Percentiles rank a stretch among this genome's conserved stretches.
phyloP scores from a whole-genome alignment of 2,888 invertebrate genomes.

The Melieria omissa region DNA sequence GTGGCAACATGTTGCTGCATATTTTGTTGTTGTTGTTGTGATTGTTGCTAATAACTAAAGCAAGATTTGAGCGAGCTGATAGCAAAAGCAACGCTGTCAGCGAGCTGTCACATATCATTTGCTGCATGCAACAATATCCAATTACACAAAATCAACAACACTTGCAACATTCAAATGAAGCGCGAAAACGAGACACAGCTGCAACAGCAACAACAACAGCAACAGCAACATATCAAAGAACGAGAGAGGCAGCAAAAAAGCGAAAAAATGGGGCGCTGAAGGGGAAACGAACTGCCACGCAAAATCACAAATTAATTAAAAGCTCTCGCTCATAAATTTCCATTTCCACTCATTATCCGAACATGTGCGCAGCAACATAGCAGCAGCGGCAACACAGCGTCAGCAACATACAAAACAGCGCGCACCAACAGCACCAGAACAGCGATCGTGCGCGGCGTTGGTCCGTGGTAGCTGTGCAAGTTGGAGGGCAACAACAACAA shows the following conservation, averaged over 20 bases:
- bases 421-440: background rate
- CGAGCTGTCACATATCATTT: too few relatives aligned
- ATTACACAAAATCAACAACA: background rate
- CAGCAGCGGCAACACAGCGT: background rate
- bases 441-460: background rate
- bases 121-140: background rate
- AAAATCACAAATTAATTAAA: constrained; percentile 62
- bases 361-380: constrained; percentile 28
- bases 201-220: background rate
- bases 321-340: constrained; percentile 45
- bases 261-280: background rate
- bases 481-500: constrained; percentile 18
- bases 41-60: too few relatives aligned
- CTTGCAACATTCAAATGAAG: background rate
- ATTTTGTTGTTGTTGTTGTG: too few relatives aligned
- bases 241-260: background rate
- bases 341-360: constrained; percentile 35
- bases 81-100: too few relatives aligned
- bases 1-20: too few relatives aligned
- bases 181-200: background rate
- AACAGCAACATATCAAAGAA: constrained; percentile 2
- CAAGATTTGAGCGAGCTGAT: too few relatives aligned
- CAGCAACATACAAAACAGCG: constrained; percentile 9
- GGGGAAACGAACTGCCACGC: constrained; percentile 1
- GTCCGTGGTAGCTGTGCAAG: background rate